Conservation (phyloP, 2,888 invertebrate species). For the Pristionchus japonicus region DNA sequence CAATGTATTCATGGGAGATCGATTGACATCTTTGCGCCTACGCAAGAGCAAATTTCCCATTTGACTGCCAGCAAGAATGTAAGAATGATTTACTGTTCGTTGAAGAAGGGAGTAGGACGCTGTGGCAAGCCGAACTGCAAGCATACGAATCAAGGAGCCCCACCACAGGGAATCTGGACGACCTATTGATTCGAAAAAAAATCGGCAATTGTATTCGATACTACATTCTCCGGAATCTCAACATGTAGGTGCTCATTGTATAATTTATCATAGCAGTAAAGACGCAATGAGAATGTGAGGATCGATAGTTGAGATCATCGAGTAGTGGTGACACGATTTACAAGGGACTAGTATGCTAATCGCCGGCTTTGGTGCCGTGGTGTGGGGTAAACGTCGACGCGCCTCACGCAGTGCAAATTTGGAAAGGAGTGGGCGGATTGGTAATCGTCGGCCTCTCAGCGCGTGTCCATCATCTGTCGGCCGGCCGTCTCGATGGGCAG, state of each 20-base stretch:
- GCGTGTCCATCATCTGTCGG: conserved; percentile 78
- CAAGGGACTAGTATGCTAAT: neutral
- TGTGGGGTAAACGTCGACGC: conserved; percentile 7
- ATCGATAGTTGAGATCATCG: neutral
- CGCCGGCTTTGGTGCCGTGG: neutral
- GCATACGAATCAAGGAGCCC: too few species aligned
- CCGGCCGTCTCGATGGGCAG: conserved; percentile 88
- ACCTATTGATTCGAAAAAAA: too few species aligned
- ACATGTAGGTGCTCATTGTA: neutral
- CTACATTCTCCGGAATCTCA: too few species aligned
- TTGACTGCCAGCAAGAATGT: too few species aligned
- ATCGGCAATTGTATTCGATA: too few species aligned
- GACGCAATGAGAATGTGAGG: neutral
- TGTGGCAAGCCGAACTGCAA: too few species aligned
- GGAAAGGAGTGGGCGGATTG: neutral
- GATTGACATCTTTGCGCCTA: too few species aligned
- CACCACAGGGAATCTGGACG: too few species aligned
- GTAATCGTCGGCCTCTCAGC: neutral
- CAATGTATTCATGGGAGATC: too few species aligned
- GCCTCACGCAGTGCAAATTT: neutral
- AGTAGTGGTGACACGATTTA: neutral
- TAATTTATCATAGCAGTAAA: conserved; percentile 4
- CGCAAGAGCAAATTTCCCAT: too few species aligned
- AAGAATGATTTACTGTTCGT: too few species aligned
- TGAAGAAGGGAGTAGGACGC: too few species aligned